Evolutionary conservation across 1,140 invertebrate species (phyloP), one percentile per base, ranked within the genome.

Genomic region (Ostrea denselamellosa): DNA sequence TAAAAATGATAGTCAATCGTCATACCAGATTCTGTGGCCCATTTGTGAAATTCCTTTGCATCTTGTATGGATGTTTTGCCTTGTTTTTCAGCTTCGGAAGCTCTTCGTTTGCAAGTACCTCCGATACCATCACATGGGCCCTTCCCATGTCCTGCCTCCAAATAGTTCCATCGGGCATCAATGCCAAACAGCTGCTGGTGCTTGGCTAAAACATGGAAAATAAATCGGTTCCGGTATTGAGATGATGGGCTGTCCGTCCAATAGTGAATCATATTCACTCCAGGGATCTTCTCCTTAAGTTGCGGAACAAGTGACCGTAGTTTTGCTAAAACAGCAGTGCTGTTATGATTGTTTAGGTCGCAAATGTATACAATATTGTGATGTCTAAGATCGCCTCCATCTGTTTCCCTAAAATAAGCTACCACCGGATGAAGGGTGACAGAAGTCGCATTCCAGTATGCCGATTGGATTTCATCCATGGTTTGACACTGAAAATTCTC

Each of bases 81-180:
- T 44, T 87, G 83, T 65, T 90, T 92, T 14, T 90, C 85, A 10
- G 89, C 90, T 34, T 90, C 77, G 65, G 87, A 89, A 19, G 91
- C 90, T 10, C 22, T 82, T 19, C 90, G 44, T 84, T 91, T 90
- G 52, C 53, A 81, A 8, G 87, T 90, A 0, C 87, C 90, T 14
- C 90, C 90, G 19, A 90, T 83, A 2, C 90, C 90, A 56, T 92
- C 89, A 87, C 90, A 92, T 52, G 88, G 89, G 4, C 90, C 90
- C 77, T 91, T 92, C 52, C 88, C 87, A 54, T 91, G 91, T 0
- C 90, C 91, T n/a, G n/a, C n/a, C n/a, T n/a, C n/a, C n/a, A n/a
- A n/a, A n/a, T n/a, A n/a, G n/a, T n/a, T n/a, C n/a, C 90, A 91
- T 19, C 58, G 62, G 0, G 68, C 87, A 22, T 14, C 22, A 17